phyloP scores from a whole-genome alignment of 2,113 vertebrate genomes.

The Barnardius zonarius region DNA sequence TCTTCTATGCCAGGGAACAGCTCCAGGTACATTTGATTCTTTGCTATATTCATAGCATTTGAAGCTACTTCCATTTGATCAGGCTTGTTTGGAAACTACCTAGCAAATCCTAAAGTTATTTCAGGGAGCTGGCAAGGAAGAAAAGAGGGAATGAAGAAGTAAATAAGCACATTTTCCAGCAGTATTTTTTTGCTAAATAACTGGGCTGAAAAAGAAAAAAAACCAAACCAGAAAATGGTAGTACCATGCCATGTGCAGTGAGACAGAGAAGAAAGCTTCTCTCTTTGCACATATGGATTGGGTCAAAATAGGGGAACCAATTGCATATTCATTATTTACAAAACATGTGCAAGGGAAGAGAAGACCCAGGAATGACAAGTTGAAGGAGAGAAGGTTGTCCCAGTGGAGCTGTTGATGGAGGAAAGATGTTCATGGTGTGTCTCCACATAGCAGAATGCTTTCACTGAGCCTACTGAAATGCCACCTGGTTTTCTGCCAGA shows the following conservation, averaged over 20 bases:
- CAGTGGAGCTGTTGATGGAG: not conserved
- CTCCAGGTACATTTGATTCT: not conserved
- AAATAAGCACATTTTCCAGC: not conserved
- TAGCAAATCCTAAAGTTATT: not conserved
- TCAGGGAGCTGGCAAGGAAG: not conserved
- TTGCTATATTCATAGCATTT: not conserved
- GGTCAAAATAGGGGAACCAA: not conserved
- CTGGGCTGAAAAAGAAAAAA: not conserved
- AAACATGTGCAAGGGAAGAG: not conserved
- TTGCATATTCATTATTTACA: not conserved
- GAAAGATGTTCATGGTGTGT: not conserved
- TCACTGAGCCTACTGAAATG: not conserved
- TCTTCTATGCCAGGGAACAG: not conserved
- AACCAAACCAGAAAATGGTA: not conserved
- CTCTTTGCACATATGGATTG: not conserved
- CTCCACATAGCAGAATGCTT: not conserved
- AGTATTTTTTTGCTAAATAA: not conserved
- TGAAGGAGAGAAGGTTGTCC: not conserved
- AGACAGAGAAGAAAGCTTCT: not conserved
- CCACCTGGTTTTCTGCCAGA: not conserved
- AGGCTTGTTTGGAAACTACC: not conserved
- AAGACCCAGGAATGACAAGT: not conserved
- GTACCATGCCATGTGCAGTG: not conserved
- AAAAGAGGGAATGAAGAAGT: not conserved
- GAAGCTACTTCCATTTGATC: not conserved